Evolutionary conservation across 2,113 vertebrate species (phyloP).

Genomic region (Recurvirostra avosetta): DNA sequence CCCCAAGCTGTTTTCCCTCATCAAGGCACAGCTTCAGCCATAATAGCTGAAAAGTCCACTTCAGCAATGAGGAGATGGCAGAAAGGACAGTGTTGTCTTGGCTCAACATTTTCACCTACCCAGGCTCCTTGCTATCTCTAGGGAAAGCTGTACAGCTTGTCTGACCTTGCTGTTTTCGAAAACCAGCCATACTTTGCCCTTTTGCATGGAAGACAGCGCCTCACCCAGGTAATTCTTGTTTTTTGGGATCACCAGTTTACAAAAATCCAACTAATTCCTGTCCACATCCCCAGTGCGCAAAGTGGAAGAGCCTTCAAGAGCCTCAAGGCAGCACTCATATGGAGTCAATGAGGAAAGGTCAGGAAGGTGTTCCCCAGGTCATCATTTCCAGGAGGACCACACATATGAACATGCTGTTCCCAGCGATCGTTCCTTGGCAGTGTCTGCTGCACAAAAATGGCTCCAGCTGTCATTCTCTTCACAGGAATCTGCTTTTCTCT

Average conservation of each 20-base stretch:
- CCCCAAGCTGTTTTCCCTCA: background rate
- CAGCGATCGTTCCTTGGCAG: background rate
- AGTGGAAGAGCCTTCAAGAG: background rate
- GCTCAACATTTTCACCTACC: too few species aligned
- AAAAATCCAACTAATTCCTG: background rate
- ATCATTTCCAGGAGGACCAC: background rate
- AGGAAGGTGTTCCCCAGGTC: background rate
- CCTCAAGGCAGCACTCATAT: background rate
- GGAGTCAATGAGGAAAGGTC: background rate
- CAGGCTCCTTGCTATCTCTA: background rate
- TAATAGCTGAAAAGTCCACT: background rate
- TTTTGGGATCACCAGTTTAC: background rate
- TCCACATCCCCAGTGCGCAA: background rate
- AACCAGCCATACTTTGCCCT: background rate
- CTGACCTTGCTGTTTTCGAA: background rate
- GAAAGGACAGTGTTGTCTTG: background rate
- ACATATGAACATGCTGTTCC: background rate
- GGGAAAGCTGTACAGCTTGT: background rate
- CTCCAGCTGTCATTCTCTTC: background rate
- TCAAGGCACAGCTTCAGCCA: background rate
- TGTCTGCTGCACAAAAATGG: background rate
- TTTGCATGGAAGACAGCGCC: background rate
- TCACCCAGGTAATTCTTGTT: background rate
- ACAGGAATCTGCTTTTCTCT: background rate
- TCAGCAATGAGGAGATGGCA: background rate